Base-by-base conservation (phyloP, 2,797 vertebrate species). In the Chromobotia macracanthus region DNA sequence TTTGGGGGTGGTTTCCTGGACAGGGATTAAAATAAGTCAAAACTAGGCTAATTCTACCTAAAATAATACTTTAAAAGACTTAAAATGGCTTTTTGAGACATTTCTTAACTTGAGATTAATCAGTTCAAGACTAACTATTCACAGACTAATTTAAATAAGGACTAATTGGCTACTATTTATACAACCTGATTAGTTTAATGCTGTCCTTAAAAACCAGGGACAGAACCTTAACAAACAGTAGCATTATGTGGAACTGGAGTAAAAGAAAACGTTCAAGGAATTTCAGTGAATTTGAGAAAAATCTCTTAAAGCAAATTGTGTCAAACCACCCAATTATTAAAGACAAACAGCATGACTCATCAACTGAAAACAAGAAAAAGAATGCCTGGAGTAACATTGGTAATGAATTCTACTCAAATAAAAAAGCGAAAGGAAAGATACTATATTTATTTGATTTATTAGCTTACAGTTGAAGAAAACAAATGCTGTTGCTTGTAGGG, bases 281-380 rank as follows among this genome's bases (percentile, higher is more conserved):
- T 58, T 25, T 25, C 55, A 21, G 55, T 58, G 55, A 25, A 23
- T 58, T 58, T 25, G 11, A 58, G 21, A 25, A 31, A 65, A 41
- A 9, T 25, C 15, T 68, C 9, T 12, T 51, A n/a, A 72, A 72
- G 58, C 44, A 70, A 78, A 71, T 63, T 21, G 44, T 79, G 44
- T 79, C 28, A 51, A 71, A n/a, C 31, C 46, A 72, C 19, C 28
- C 25, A 28, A 18, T 53, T 51, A 72, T 25, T 50, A 2, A 72
- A 51, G 50, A 44, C 38, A 64, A 72, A 64, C 56, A 51, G 44
- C 44, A 78, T 31, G 31, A 41, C 38, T 61, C 38, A 41, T 53
- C 65, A 44, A 60, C 18, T 19, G 72, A 74, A 61, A 44, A 38
- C 23, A 74, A 74, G 48, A 63, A 74, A 74, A 63, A n/a, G 38